Base-by-base conservation (phyloP, 2,888 invertebrate genomes). In the Hydropsyche betteni region DNA sequence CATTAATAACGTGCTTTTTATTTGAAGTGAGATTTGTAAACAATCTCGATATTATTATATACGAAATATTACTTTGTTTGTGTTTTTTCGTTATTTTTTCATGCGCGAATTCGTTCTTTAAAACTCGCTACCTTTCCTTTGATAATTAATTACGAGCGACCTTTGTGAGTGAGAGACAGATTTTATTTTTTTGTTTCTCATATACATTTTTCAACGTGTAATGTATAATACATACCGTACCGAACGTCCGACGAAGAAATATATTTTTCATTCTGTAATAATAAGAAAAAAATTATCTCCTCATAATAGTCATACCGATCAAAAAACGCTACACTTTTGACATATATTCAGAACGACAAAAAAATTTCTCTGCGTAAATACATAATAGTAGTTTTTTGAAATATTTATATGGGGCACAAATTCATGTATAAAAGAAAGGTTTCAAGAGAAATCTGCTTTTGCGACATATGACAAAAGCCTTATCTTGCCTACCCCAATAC, bases 401-500 rank as follows among this genome's bases (percentile, higher is more conserved):
- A 44, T 44, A 44, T 44, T 44, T 44, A 44, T 44, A 44, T 44
- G 44, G 44, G 44, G 3, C 44, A 44, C 44, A 44, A 44, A 44
- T 44, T 44, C 44, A 24, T 24, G 44, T 44, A 44, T 10, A 33
- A 7, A 5, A 16, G 10, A 24, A 61, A 44, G 44, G 33, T 61
- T 61, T 16, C 33, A 7, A 36, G n/a, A 36, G 34, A 36, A 64
- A 64, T 36, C 64, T 61, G 34, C 64, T 36, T 36, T 34, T 34
- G n/a, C 34, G 36, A 34, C 64, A 64, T 34, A 70, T 70, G 70
- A 70, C 70, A 70, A 70, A 69, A 70, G 70, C 55, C 70, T 52
- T 70, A 70, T 69, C 69, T 44, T 44, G 34, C 64, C n/a, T 36
- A 10, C 64, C 64, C 64, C 36, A 36, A 64, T 64, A 64, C 64